Conservation (phyloP, 2,888 invertebrate species). For the Drosophila conformis region DNA sequence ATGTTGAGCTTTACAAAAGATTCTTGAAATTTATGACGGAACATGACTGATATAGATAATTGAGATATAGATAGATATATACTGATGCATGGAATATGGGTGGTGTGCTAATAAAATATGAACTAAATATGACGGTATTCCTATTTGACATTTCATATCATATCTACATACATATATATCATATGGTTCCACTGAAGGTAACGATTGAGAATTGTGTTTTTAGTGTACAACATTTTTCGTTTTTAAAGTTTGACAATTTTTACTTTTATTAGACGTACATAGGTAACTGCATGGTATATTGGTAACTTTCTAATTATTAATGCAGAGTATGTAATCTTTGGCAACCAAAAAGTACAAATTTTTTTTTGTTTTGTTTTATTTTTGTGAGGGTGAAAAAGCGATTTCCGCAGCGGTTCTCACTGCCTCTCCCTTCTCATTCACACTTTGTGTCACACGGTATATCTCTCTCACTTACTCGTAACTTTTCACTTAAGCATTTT, state of each 20-base stretch:
- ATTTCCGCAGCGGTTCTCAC: conserved; percentile 59
- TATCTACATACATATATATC: background rate
- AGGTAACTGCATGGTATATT: background rate
- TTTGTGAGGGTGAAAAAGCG: conserved; percentile 55
- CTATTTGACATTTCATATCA: background rate
- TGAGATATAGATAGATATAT: background rate
- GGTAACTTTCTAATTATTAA: background rate
- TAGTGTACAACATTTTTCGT: background rate
- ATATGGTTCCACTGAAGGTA: background rate
- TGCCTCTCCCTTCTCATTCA: background rate
- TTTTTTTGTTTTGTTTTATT: conserved; percentile 11
- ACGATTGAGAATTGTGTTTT: background rate
- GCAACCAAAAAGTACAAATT: background rate
- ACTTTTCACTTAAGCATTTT: conserved; percentile 79
- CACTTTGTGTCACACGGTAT: background rate
- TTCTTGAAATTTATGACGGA: background rate
- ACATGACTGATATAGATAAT: background rate
- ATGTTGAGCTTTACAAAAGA: background rate
- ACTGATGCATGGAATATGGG: background rate
- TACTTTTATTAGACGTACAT: background rate
- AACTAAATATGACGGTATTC: background rate
- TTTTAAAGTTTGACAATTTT: background rate
- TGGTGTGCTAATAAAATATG: background rate
- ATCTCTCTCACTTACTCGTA: conserved; percentile 54
- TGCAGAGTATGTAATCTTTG: conserved; percentile 6